Evolutionary conservation across 2,113 vertebrate species (phyloP).

Genomic region (Tamias sibiricus): DNA sequence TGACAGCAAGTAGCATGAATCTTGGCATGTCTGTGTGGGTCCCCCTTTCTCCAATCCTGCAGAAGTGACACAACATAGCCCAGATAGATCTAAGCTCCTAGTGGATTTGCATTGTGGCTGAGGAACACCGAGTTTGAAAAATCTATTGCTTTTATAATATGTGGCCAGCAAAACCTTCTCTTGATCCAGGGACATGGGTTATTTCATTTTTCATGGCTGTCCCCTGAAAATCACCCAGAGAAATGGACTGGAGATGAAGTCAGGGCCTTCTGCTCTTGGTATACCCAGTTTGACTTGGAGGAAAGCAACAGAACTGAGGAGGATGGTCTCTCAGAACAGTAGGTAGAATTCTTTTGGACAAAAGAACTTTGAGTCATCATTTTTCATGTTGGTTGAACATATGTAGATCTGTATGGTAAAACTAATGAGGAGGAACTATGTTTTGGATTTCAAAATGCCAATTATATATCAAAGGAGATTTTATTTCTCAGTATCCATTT

Average conservation of each 20-base stretch:
- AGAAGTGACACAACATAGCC: background rate
- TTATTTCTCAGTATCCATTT: background rate
- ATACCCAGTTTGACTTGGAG: too few relatives aligned
- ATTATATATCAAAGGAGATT: background rate
- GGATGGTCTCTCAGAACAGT: too few relatives aligned
- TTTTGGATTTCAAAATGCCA: conserved; percentile 14
- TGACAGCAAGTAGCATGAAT: background rate
- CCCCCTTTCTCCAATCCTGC: background rate
- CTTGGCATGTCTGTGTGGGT: background rate
- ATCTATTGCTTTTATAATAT: background rate
- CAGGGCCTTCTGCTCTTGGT: background rate
- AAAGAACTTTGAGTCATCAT: background rate
- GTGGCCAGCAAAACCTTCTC: background rate
- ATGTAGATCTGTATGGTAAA: background rate
- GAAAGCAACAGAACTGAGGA: background rate
- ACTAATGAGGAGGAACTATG: background rate
- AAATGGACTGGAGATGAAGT: background rate
- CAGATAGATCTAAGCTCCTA: too few relatives aligned
- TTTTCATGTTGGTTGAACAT: background rate
- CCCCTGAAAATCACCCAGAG: background rate
- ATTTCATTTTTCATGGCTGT: background rate
- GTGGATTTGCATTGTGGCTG: background rate
- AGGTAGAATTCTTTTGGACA: background rate
- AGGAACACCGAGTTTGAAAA: background rate
- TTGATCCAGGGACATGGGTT: background rate